Evolutionary conservation across 2,797 vertebrate genomes (phyloP).

Genomic region (Diceros bicornis): DNA sequence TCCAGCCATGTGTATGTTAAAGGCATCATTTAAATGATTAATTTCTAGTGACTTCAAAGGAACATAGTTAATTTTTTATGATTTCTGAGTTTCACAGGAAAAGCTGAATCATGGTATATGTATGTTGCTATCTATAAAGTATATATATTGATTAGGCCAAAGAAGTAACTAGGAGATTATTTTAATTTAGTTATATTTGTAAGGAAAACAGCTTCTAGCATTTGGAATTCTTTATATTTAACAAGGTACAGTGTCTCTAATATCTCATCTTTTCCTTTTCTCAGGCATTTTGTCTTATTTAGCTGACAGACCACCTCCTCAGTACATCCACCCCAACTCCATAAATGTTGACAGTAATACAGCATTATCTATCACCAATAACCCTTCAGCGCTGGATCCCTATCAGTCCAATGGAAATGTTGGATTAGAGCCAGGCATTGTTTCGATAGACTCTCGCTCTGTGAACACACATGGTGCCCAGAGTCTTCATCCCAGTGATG

Average conservation of each 20-base stretch:
- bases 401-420: slow-evolving; percentile 94
- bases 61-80: slow-evolving; percentile 43
- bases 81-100: slow-evolving; percentile 40
- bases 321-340: slow-evolving; percentile 98
- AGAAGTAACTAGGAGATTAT: slow-evolving; percentile 17
- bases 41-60: slow-evolving; percentile 32
- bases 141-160: background rate
- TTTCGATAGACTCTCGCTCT: slow-evolving; percentile 95
- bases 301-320: slow-evolving; percentile 98
- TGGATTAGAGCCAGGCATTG: slow-evolving; percentile 95
- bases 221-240: slow-evolving; percentile 48
- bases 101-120: background rate
- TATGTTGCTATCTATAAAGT: background rate
- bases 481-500: slow-evolving; percentile 94
- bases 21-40: slow-evolving; percentile 30
- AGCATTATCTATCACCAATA: slow-evolving; percentile 94
- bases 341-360: slow-evolving; percentile 95
- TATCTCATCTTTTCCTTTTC: slow-evolving; percentile 64
- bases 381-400: slow-evolving; percentile 94
- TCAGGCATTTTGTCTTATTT: slow-evolving; percentile 98
- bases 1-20: background rate
- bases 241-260: background rate
- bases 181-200: slow-evolving; percentile 46
- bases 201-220: background rate
- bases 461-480: slow-evolving; percentile 92